Conservation (phyloP, 2,888 invertebrate genomes). For the Drosophila kuntzei region DNA sequence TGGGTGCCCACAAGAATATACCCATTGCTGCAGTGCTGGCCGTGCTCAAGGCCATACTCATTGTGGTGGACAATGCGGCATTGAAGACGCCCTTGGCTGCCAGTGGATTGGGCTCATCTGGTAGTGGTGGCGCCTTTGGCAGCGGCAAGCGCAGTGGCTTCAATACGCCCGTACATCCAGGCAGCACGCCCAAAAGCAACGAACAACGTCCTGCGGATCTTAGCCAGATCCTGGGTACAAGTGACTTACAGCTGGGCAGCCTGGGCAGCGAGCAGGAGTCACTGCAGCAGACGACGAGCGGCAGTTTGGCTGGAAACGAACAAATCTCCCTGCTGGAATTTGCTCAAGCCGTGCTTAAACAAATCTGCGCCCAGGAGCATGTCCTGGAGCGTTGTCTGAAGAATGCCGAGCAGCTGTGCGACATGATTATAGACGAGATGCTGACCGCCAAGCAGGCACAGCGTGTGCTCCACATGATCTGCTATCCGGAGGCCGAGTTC, state of each 20-base stretch:
- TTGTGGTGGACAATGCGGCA: slow-evolving; percentile 94
- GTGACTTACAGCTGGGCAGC: slow-evolving; percentile 87
- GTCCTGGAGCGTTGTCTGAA: slow-evolving; percentile 97
- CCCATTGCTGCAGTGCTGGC: slow-evolving; percentile 96
- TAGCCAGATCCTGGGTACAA: slow-evolving; percentile 95
- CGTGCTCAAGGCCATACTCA: slow-evolving; percentile 92
- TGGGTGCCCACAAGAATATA: slow-evolving; percentile 97
- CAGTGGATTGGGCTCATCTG: slow-evolving; percentile 51
- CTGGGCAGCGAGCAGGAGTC: slow-evolving; percentile 88
- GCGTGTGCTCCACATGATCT: slow-evolving; percentile 97
- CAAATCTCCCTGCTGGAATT: slow-evolving; percentile 90
- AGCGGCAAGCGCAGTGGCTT: slow-evolving; percentile 88
- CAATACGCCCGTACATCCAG: slow-evolving; percentile 86
- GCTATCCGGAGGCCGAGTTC: slow-evolving; percentile 93
- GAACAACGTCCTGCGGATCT: slow-evolving; percentile 89
- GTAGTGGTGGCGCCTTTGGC: slow-evolving; percentile 69
- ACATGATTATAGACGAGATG: slow-evolving; percentile 95
- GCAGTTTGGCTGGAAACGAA: slow-evolving; percentile 82
- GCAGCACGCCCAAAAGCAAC: slow-evolving; percentile 85
- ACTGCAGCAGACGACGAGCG: slow-evolving; percentile 87
- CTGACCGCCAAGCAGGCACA: slow-evolving; percentile 95
- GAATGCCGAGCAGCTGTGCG: slow-evolving; percentile 96
- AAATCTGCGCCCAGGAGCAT: slow-evolving; percentile 99
- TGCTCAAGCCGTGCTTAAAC: slow-evolving; percentile 95
- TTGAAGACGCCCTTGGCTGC: slow-evolving; percentile 87